phyloP scores from a whole-genome alignment of 2,113 vertebrate species.

The Sardina pilchardus region DNA sequence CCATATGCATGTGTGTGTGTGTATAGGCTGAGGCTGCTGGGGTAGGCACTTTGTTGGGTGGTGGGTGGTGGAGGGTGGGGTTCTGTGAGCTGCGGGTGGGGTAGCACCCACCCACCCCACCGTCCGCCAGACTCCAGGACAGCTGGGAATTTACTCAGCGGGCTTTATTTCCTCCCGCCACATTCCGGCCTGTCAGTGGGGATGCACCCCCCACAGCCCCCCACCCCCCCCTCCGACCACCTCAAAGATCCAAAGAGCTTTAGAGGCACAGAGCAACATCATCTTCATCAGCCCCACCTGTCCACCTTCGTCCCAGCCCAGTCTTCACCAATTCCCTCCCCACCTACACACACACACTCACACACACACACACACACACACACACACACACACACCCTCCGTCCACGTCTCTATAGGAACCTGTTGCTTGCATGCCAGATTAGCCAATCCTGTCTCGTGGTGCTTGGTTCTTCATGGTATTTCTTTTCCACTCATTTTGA shows the following conservation, averaged over 20 bases:
- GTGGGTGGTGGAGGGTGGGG: background rate
- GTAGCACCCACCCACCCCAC: background rate
- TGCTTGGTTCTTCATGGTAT: background rate
- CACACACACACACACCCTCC: too few species aligned
- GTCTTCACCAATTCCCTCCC: too few species aligned
- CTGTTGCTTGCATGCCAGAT: background rate
- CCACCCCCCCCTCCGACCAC: conserved; percentile 12
- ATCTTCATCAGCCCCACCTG: background rate
- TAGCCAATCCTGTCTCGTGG: background rate
- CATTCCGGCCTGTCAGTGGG: conserved; percentile 61
- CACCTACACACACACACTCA: too few species aligned
- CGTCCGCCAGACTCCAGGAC: conserved; percentile 65
- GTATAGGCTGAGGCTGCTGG: background rate
- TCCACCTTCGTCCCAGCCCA: too few species aligned
- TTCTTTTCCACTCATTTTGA: background rate
- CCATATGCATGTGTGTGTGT: background rate
- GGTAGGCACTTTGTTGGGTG: background rate
- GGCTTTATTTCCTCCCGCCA: conserved; percentile 62
- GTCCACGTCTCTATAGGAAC: background rate
- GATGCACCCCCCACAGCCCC: conserved; percentile 17
- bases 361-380: too few species aligned
- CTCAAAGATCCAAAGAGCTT: background rate
- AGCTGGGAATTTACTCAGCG: conserved; percentile 70
- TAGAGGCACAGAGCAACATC: conserved; percentile 8
- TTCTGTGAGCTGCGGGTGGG: conserved; percentile 8